phyloP scores from a whole-genome alignment of 2,113 vertebrate genomes.

The Onychostruthus taczanowskii region DNA sequence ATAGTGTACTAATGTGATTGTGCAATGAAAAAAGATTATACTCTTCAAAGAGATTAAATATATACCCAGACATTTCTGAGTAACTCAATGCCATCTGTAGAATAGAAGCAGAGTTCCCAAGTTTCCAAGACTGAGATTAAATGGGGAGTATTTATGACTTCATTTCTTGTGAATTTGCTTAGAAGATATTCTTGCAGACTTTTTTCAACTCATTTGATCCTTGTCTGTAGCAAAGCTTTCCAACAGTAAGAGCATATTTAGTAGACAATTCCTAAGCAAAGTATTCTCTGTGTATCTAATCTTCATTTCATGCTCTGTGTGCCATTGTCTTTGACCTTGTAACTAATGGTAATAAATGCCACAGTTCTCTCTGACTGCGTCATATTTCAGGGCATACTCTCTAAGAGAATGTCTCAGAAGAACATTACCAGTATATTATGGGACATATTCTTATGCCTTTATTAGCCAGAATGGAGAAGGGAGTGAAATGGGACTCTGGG shows the following conservation, averaged over 20 bases:
- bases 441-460: not conserved
- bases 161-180: not conserved
- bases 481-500: not conserved
- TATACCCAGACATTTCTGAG: not conserved
- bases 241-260: not conserved
- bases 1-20: not conserved
- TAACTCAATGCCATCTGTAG: not conserved
- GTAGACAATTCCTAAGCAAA: not conserved
- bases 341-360: not conserved
- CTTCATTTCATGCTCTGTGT: not conserved
- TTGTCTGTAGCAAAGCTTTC: not conserved
- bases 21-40: not conserved
- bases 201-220: not conserved
- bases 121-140: not conserved
- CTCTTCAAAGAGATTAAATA: not conserved
- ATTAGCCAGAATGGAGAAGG: not conserved
- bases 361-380: not conserved
- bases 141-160: not conserved
- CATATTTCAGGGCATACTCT: not conserved
- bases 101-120: not conserved
- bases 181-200: not conserved
- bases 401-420: not conserved
- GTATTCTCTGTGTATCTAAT: not conserved
- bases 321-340: constrained; percentile 34
- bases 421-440: not conserved